Conservation (phyloP, 2,888 invertebrate genomes). For the Monochamus alternatus region DNA sequence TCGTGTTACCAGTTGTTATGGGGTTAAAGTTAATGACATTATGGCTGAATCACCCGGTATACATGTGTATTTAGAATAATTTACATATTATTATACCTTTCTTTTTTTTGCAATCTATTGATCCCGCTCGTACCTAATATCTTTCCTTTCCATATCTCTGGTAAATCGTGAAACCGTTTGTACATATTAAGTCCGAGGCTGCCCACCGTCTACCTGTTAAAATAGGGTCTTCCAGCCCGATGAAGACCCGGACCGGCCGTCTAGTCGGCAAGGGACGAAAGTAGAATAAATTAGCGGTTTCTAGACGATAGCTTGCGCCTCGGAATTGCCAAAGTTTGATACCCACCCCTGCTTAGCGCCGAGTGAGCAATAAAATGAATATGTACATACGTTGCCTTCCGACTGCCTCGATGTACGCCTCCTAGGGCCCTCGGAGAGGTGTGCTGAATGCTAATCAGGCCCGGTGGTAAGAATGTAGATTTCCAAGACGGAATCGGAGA, state of each 20-base stretch:
- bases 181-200: slow-evolving; percentile 25
- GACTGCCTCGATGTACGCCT: slow-evolving; percentile 23
- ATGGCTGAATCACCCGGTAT: no score
- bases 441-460: slow-evolving; percentile 24
- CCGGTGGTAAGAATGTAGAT: slow-evolving; percentile 27
- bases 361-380: slow-evolving; percentile 45
- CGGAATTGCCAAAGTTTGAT: slow-evolving; percentile 45
- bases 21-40: no score
- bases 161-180: slow-evolving; percentile 30
- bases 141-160: not conserved
- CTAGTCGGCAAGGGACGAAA: slow-evolving; percentile 31
- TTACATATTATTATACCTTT: no score
- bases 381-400: slow-evolving; percentile 40
- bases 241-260: slow-evolving; percentile 23
- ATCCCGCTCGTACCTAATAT: no score
- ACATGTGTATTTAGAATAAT: no score
- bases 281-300: slow-evolving; percentile 43
- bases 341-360: slow-evolving; percentile 37
- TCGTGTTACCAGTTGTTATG: no score
- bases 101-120: no score
- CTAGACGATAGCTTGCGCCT: slow-evolving; percentile 40
- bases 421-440: slow-evolving; percentile 15
- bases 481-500: slow-evolving; percentile 18
- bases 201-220: slow-evolving; percentile 27
- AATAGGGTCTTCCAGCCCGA: slow-evolving; percentile 25